Base-by-base conservation (phyloP, 2,113 vertebrate species). In the Saimiri boliviensis region DNA sequence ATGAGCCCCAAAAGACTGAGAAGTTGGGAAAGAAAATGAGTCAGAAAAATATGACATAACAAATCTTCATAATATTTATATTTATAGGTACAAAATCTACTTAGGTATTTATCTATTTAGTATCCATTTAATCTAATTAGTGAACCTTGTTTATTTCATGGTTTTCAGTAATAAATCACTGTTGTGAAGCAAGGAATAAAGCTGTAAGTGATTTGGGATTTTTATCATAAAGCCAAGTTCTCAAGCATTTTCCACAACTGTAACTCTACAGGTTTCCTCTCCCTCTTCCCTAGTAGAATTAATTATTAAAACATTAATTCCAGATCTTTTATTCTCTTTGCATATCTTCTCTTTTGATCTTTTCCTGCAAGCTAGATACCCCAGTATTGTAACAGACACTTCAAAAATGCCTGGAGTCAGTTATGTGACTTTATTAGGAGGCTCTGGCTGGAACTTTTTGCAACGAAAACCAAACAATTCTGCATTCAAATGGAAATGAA, bases 401-500 rank as follows among this genome's bases (percentile, higher is more conserved):
- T 95, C 85, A 96, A 86, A 97, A 97, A 88, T 95, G 97, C 97
- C 91, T 85, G 60, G 20, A 94, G 90, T 93, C 82, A 96, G 79
- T 91, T 84, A 81, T 91, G 93, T 73, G 88, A 83, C 91, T 97
- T 97, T 97, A 96, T 88, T 86, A 93, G 89, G 86, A 82, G 58
- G 37, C 60, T 93, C 58, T 90, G 68, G 85, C 88, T 91, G 2
- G 47, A 95, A 45, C 25, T 77, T 74, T 97, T 83, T 96, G 90
- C 96, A 95, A 93, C 92, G 71, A 97, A 97, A 97, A 95, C 82
- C 74, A 96, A 97, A 89, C 96, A 95, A 96, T 96, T 93, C 85
- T 89, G 82, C 4, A 40, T 95, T 97, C 85, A 96, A 95, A 97
- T 96, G 79, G 73, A 96, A 98, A 97, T 97, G 95, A 93, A 97